Evolutionary conservation across 2,113 vertebrate genomes (phyloP), one percentile per base, ranked within the genome.

Genomic region (Phrynocephalus versicolor): DNA sequence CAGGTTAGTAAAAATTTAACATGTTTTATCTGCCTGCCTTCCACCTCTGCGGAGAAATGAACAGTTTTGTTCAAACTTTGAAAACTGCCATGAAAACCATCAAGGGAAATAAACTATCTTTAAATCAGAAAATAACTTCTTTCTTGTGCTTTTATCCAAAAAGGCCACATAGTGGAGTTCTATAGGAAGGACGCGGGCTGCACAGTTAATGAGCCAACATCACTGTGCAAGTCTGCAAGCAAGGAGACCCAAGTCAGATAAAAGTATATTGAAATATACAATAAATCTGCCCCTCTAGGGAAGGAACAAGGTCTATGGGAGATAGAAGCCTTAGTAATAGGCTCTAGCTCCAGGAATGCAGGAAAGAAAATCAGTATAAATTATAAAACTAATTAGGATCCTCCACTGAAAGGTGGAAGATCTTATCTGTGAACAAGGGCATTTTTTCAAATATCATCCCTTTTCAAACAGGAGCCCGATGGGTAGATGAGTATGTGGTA

Each of bases 61-160:
- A 69, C 80, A 71, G 18, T 91, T 92, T 92, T 91, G 76, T 79
- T 86, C 89, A 62, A 88, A 84, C 55, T 92, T 91, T 80, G 14
- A 79, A 84, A 94, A 91, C 90, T 88, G 6, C 84, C 73, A 71
- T 83, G 88, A 88, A 57, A 90, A 55, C 86, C 85, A 86, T 84
- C 33, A 88, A 88, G 67, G 79, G 76, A 93, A 81, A 89, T 92
- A 90, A 89, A 86, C n/a, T 85, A 85, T 87, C 16, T 84, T 72
- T 83, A 62, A 80, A 89, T 90, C 77, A 92, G 88, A 90, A 95
- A 95, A 89, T 55, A 88, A 6, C 35, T 89, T 89, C 72, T 94
- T 87, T 83, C 57, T 79, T 87, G 62, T 62, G 88, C 45, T 82
- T 65, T 85, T 89, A 93, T 91, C 62, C 88, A 92, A 90, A 30